Conservation (phyloP, 2,888 invertebrate species). For the Exephanes ischioxanthus region DNA sequence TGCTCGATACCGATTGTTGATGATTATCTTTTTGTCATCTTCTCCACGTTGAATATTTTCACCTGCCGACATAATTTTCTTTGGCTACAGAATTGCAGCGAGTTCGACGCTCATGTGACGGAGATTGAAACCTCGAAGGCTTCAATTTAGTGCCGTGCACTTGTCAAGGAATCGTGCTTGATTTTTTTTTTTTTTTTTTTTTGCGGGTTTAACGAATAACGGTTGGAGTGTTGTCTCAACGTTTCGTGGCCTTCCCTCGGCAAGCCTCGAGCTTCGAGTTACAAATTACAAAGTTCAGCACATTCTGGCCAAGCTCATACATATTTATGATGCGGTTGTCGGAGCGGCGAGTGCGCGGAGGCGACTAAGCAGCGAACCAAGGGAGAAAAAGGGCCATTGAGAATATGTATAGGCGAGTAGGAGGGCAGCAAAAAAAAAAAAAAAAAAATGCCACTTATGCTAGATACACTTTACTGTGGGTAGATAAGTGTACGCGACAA, state of each 20-base stretch:
- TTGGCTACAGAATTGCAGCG: conserved; percentile 19
- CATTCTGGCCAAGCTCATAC: conserved; percentile 70
- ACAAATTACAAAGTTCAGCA: conserved; percentile 77
- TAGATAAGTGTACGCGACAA: conserved; percentile 29
- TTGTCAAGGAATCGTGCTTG: conserved; percentile 26
- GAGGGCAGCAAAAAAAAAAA: conserved; percentile 26
- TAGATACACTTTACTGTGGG: conserved; percentile 6
- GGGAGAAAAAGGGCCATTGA: conserved; percentile 1
- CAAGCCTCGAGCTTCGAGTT: conserved; percentile 70
- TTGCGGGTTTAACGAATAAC: conserved; percentile 19
- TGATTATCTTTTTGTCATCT: too few relatives aligned
- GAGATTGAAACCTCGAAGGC: conserved; percentile 15
- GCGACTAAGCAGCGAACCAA: conserved; percentile 38
- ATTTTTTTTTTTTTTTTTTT: conserved; percentile 27
- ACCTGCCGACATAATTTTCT: conserved; percentile 16
- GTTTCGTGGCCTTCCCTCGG: conserved; percentile 62
- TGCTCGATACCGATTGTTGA: too few relatives aligned
- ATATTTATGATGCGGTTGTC: conserved; percentile 70
- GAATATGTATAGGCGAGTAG: conserved; percentile 16
- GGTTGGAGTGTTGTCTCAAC: conserved; percentile 71
- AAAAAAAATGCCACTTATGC: conserved; percentile 14
- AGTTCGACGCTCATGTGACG: neutral
- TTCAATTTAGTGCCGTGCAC: conserved; percentile 31
- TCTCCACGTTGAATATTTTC: neutral
- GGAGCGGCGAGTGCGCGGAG: conserved; percentile 39